Evolutionary conservation across 2,113 vertebrate genomes (phyloP).

Genomic region (Nannospalax galili): DNA sequence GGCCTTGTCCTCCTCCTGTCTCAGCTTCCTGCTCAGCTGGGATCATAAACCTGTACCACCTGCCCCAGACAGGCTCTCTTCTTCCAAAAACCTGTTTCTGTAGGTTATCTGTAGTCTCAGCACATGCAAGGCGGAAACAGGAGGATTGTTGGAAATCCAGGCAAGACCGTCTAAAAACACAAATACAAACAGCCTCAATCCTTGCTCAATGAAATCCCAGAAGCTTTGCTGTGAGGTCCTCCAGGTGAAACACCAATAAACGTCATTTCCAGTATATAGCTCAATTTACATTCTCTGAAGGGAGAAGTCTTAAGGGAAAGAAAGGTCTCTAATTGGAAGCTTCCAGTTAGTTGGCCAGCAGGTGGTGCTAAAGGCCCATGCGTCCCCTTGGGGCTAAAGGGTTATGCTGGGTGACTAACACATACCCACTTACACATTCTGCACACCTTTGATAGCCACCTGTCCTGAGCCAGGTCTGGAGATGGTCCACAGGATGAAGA

Average conservation of each 20-base stretch:
- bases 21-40: neutral
- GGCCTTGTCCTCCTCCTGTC: neutral
- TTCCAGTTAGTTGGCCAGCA: neutral
- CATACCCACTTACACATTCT: fast-evolving
- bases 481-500: neutral
- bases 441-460: fast-evolving
- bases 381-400: neutral
- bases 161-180: neutral
- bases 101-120: too few species aligned
- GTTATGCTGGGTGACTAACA: neutral
- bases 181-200: neutral
- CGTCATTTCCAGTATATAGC: too few species aligned
- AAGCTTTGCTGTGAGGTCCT: neutral
- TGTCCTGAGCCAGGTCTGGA: neutral
- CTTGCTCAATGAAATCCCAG: neutral
- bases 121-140: neutral
- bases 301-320: too few species aligned
- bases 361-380: constrained; percentile 20
- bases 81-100: neutral
- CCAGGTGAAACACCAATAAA: neutral
- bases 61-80: neutral
- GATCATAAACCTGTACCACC: too few species aligned
- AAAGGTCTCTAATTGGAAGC: neutral
- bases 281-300: neutral
- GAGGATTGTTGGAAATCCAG: neutral